phyloP scores from a whole-genome alignment of 2,888 invertebrate genomes.

The Drosophila rellima region DNA sequence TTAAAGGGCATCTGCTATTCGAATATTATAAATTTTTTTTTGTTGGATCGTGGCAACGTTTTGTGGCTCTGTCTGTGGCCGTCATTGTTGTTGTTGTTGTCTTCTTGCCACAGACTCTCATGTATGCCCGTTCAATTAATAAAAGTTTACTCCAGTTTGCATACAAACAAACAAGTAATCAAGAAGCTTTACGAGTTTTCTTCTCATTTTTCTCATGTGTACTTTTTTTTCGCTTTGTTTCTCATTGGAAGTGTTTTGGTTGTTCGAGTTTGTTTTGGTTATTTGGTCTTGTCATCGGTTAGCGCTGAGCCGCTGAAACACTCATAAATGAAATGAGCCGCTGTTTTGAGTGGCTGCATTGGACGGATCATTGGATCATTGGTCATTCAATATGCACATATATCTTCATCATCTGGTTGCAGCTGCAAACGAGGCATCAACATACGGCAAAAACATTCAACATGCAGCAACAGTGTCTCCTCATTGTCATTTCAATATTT shows the following conservation, averaged over 20 bases:
- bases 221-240: constrained; percentile 6
- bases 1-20: constrained; percentile 13
- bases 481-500: constrained; percentile 61
- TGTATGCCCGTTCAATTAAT: constrained; percentile 61
- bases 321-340: constrained; percentile 47
- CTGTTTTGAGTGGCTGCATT: constrained; percentile 24
- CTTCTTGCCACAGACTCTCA: constrained; percentile 26
- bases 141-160: constrained; percentile 72
- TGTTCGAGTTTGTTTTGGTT: constrained; percentile 39
- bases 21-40: not conserved
- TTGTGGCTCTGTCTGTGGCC: constrained; percentile 15
- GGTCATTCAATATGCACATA: constrained; percentile 67
- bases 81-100: constrained; percentile 32
- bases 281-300: constrained; percentile 59
- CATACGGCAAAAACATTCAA: constrained; percentile 38
- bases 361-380: constrained; percentile 58
- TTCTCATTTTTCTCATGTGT: constrained; percentile 27
- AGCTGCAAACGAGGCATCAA: constrained; percentile 44
- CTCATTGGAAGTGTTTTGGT: constrained; percentile 51
- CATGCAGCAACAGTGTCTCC: constrained; percentile 45
- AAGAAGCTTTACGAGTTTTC: constrained; percentile 53
- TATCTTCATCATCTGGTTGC: constrained; percentile 57
- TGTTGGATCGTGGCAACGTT: constrained; percentile 39
- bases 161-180: constrained; percentile 48
- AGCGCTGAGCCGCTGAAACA: constrained; percentile 26